phyloP scores from a whole-genome alignment of 1,140 invertebrate genomes.

The Polypedilum vanderplanki region DNA sequence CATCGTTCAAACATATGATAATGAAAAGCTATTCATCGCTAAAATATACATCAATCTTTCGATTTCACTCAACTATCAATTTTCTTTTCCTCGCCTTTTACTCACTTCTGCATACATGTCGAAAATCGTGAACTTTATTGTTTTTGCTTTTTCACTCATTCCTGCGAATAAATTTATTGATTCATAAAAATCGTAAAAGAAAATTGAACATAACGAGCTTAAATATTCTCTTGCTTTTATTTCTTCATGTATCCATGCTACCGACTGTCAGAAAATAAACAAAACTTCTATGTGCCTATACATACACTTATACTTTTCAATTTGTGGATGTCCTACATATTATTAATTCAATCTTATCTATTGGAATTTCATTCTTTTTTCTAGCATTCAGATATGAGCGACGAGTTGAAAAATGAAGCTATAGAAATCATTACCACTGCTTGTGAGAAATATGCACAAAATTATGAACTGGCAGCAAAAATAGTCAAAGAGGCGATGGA shows the following conservation, averaged over 20 bases:
- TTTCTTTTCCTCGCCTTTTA: not conserved
- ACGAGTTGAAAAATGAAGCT: slow-evolving; percentile 82
- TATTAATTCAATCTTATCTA: no score
- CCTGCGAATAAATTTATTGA: not conserved
- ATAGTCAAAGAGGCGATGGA: slow-evolving; percentile 92
- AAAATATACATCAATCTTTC: not conserved
- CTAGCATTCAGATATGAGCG: slow-evolving; percentile 76
- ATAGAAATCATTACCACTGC: slow-evolving; percentile 85
- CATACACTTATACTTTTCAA: no score
- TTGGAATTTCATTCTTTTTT: not conserved
- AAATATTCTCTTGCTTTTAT: not conserved
- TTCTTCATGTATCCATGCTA: slow-evolving; percentile 2
- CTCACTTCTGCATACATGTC: not conserved
- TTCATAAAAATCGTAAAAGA: slow-evolving; percentile 23
- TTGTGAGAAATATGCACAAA: slow-evolving; percentile 79
- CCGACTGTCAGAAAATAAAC: slow-evolving; percentile 5
- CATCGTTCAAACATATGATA: not conserved
- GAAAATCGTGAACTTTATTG: not conserved
- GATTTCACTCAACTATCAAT: slow-evolving; percentile 1
- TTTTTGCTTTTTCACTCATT: not conserved
- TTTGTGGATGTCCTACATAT: no score
- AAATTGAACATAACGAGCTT: slow-evolving; percentile 23
- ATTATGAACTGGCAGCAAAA: slow-evolving; percentile 74
- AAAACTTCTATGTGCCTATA: not conserved
- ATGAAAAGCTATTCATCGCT: not conserved